Evolutionary conservation across 2,113 vertebrate species (phyloP).

Genomic region (Myotis yumanensis): DNA sequence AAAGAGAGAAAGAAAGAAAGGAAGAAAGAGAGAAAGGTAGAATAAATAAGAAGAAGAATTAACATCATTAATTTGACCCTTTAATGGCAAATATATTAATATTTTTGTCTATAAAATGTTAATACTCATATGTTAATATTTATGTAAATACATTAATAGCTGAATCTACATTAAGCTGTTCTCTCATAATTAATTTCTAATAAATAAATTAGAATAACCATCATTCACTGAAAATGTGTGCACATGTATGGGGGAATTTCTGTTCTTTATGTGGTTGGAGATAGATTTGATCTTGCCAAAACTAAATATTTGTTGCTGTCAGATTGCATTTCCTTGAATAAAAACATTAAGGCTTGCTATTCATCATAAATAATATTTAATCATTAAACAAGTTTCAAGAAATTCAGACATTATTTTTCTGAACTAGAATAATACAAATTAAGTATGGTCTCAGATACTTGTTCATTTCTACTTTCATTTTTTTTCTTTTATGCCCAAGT

Average conservation of each 20-base stretch:
- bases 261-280: neutral
- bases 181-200: neutral
- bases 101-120: neutral
- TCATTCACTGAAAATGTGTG: neutral
- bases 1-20: too few relatives aligned
- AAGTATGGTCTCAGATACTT: neutral
- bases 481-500: neutral
- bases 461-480: neutral
- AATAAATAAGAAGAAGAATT: neutral
- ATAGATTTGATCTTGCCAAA: neutral
- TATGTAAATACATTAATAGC: neutral
- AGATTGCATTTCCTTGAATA: neutral
- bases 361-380: neutral
- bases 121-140: neutral
- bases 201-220: neutral
- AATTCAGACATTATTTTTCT: neutral
- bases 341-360: neutral
- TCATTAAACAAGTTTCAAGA: neutral
- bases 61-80: neutral
- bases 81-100: neutral
- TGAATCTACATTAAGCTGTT: neutral
- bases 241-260: neutral
- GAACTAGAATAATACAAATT: neutral
- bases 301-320: neutral
- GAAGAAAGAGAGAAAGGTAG: neutral